These are phyloP conservation scores for Griposia aprilina DNA, from an alignment of 2,888 invertebrate species.

Conservation along the genomic window DNA sequence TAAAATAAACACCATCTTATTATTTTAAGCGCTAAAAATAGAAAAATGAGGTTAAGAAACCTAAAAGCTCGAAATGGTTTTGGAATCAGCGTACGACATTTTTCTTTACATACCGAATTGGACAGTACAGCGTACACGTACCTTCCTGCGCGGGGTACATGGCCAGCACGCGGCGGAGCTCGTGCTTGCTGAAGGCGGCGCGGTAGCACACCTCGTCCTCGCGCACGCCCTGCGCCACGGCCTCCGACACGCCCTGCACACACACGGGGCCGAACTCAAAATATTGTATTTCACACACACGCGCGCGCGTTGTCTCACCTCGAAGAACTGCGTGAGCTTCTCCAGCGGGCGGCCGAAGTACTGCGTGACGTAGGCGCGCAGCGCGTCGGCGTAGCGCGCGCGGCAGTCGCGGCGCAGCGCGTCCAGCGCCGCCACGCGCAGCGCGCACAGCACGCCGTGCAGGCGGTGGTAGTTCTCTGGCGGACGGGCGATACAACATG, in stretches of 20 bases:
- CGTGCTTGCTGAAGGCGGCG: slow-evolving; percentile 98
- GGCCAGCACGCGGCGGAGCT: slow-evolving; percentile 97
- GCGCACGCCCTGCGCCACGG: slow-evolving; percentile 98
- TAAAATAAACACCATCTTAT: no score
- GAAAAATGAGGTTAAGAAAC: no score
- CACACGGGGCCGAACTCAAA: neutral
- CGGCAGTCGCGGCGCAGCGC: slow-evolving; percentile 97
- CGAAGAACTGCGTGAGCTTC: slow-evolving; percentile 96
- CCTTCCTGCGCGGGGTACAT: slow-evolving; percentile 93
- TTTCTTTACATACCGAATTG: no score
- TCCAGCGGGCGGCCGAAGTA: slow-evolving; percentile 95
- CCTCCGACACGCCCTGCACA: slow-evolving; percentile 95
- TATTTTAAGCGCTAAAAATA: no score
- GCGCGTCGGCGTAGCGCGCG: slow-evolving; percentile 96
- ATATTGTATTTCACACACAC: neutral
- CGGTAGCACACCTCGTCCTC: slow-evolving; percentile 99
- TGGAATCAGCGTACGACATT: no score
- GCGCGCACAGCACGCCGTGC: slow-evolving; percentile 95
- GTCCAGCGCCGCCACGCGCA: slow-evolving; percentile 97
- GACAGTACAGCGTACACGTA: slow-evolving; percentile 4
- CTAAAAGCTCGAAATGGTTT: no score
- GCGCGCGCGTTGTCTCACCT: slow-evolving; percentile 80
- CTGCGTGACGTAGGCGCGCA: slow-evolving; percentile 97
- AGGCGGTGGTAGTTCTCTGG: slow-evolving; percentile 98
- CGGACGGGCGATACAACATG: neutral